A percentile compares a stretch with the other conserved stretches of the same genome.
Evolutionary conservation across 2,888 invertebrate species (phyloP).

Genomic region (Thysanoteuthis rhombus): DNA sequence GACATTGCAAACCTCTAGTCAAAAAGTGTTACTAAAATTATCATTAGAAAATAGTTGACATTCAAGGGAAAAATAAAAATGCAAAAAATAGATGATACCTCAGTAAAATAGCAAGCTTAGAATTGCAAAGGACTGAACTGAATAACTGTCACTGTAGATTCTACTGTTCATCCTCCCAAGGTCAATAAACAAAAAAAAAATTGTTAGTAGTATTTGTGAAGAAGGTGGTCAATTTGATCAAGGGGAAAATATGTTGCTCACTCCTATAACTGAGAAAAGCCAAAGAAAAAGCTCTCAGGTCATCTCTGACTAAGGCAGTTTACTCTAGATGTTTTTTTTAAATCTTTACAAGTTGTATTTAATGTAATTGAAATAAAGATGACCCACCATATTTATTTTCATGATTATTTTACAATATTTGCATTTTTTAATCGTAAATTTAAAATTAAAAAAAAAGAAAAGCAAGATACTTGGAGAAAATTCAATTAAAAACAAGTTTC

Average conservation of each 20-base stretch:
- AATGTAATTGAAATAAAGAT: background rate
- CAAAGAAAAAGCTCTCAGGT: background rate
- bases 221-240: background rate
- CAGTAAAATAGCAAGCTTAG: background rate
- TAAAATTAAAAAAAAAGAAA: background rate
- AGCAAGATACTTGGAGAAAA: too few species aligned
- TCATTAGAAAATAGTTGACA: background rate
- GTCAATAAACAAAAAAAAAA: background rate
- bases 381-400: background rate
- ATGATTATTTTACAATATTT: background rate
- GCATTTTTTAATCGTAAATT: background rate
- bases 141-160: background rate
- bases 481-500: too few species aligned
- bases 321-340: background rate
- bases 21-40: background rate
- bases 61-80: background rate
- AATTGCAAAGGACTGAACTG: background rate
- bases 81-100: background rate
- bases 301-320: background rate
- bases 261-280: too few species aligned
- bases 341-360: background rate
- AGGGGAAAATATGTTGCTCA: background rate
- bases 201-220: background rate
- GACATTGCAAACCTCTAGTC: too few species aligned
- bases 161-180: background rate